Evolutionary conservation across 1,140 invertebrate species (phyloP).

Genomic region (Lysiphlebus fabarum): DNA sequence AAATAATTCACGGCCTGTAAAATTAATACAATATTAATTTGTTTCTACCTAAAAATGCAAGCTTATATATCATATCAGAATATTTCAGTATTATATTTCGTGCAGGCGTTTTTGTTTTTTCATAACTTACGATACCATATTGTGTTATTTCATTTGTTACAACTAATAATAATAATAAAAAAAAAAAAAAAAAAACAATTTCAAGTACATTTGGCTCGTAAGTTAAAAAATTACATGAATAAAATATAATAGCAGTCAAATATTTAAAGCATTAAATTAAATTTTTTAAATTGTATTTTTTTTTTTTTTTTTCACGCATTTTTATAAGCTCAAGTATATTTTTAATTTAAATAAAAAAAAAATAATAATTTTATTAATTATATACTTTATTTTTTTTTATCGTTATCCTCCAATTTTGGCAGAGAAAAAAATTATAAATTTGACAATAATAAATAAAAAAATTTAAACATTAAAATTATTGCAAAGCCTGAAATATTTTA

Average conservation of each 20-base stretch:
- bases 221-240: constrained; percentile 14
- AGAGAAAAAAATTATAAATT: not conserved
- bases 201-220: constrained; percentile 30
- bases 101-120: constrained; percentile 18
- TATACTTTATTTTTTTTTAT: not conserved
- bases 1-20: not conserved
- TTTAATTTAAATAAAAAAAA: not conserved
- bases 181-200: not conserved
- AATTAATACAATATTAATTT: constrained; percentile 21
- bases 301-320: constrained; percentile 7
- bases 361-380: no score
- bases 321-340: constrained; percentile 12
- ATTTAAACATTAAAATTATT: not conserved
- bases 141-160: no score
- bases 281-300: not conserved
- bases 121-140: constrained; percentile 23
- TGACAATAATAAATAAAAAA: not conserved
- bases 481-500: no score
- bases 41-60: constrained; percentile 26
- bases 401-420: not conserved
- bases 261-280: constrained; percentile 23
- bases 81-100: constrained; percentile 6
- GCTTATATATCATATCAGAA: not conserved
- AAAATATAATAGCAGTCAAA: constrained; percentile 11
- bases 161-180: no score